Evolutionary conservation across 2,113 vertebrate species (phyloP).

Genomic region (Zosterops borbonicus): DNA sequence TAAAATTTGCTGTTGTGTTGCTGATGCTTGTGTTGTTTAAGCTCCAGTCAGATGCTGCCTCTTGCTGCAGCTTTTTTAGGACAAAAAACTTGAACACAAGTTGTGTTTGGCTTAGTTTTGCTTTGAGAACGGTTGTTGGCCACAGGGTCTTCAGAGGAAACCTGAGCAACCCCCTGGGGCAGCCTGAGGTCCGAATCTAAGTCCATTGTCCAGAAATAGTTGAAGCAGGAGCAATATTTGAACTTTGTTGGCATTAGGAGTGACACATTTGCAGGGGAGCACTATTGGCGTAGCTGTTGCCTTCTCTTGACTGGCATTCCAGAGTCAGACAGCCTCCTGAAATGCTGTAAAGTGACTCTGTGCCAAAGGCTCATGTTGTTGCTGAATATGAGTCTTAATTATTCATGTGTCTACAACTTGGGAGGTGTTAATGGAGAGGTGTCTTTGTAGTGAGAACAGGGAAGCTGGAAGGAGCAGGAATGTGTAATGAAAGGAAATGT

Average conservation of each 20-base stretch:
- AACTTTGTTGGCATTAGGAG: fast-evolving
- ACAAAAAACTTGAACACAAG: background rate
- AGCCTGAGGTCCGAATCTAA: fast-evolving
- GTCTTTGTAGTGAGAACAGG: background rate
- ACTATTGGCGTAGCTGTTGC: background rate
- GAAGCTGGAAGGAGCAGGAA: background rate
- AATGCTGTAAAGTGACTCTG: background rate
- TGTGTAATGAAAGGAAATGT: background rate
- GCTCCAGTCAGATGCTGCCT: background rate
- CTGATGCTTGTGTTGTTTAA: background rate
- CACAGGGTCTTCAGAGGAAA: background rate
- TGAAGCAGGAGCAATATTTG: background rate
- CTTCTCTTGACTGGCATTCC: background rate
- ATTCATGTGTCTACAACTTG: background rate
- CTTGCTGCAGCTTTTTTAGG: background rate
- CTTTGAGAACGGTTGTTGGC: background rate
- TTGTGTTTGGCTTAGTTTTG: background rate
- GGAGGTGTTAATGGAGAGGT: background rate
- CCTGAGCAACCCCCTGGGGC: background rate
- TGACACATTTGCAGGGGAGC: background rate
- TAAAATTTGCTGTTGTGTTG: background rate
- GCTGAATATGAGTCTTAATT: background rate
- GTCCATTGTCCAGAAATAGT: background rate
- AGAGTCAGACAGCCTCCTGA: background rate
- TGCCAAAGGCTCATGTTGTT: background rate